These are phyloP conservation scores for Conomelus anceps DNA, from an alignment of 2,888 invertebrate species.

Conservation along the genomic window DNA sequence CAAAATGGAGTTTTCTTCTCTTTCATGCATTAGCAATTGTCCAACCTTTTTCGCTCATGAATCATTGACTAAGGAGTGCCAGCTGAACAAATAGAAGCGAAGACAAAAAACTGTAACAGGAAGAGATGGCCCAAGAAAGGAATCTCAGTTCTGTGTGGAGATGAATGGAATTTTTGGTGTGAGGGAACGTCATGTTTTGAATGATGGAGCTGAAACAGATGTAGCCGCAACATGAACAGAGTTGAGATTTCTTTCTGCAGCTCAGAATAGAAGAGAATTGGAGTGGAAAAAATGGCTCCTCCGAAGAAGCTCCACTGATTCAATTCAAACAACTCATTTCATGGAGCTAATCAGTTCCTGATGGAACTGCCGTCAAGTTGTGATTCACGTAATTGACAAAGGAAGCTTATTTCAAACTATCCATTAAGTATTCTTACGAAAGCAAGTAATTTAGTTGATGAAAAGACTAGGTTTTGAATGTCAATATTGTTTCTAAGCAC, in stretches of 20 bases:
- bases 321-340: not conserved
- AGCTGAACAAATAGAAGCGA: not conserved
- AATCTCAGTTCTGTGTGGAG: not conserved
- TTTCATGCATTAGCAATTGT: not conserved
- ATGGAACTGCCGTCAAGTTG: not conserved
- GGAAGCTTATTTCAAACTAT: not conserved
- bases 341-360: not conserved
- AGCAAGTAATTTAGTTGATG: not conserved
- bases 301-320: not conserved
- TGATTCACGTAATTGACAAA: not conserved
- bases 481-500: no score
- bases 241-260: not conserved
- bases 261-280: not conserved
- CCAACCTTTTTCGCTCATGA: not conserved
- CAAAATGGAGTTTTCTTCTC: not conserved
- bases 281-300: not conserved
- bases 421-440: no score
- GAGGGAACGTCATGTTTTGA: not conserved
- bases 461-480: no score
- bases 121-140: not conserved
- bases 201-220: not conserved
- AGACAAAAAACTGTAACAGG: not conserved
- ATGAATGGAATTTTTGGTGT: not conserved
- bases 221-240: not conserved
- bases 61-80: not conserved